A percentile compares a stretch with the other conserved stretches of the same genome.
phyloP scores from a whole-genome alignment of 1,140 invertebrate genomes.

The Diabrotica virgifera region DNA sequence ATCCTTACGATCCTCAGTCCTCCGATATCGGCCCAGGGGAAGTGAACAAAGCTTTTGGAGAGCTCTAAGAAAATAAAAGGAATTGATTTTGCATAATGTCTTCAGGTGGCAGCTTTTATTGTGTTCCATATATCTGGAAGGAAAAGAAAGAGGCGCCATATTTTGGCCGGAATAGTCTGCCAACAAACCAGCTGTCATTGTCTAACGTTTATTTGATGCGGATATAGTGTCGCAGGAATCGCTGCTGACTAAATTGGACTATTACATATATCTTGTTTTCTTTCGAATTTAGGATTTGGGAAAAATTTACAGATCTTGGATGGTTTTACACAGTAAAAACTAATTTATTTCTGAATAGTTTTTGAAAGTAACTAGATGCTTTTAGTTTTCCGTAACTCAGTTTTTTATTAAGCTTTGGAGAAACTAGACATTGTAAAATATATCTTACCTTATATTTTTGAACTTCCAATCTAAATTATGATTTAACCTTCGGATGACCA shows the following conservation, averaged over 20 bases:
- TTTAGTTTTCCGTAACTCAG: too few relatives aligned
- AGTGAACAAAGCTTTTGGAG: constrained; percentile 33
- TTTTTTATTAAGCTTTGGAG: too few relatives aligned
- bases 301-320: background rate
- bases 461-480: too few relatives aligned
- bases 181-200: constrained; percentile 41
- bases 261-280: constrained; percentile 4
- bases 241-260: background rate
- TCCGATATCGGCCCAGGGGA: constrained; percentile 28
- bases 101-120: constrained; percentile 47
- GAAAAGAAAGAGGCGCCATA: constrained; percentile 34
- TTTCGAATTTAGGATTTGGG: constrained; percentile 2
- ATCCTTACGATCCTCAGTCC: constrained; percentile 36
- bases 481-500: too few relatives aligned
- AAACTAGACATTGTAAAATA: too few relatives aligned
- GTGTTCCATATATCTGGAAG: constrained; percentile 45
- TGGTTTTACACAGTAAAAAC: too few relatives aligned
- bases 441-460: too few relatives aligned
- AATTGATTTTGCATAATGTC: constrained; percentile 51
- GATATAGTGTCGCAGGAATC: constrained; percentile 28
- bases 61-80: constrained; percentile 37
- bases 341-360: too few relatives aligned
- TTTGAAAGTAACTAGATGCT: too few relatives aligned
- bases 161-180: constrained; percentile 36
- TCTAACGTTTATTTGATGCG: constrained; percentile 40